These are phyloP conservation scores for Bombus impatiens DNA, from an alignment of 1,140 invertebrate species.

Conservation along the genomic window DNA sequence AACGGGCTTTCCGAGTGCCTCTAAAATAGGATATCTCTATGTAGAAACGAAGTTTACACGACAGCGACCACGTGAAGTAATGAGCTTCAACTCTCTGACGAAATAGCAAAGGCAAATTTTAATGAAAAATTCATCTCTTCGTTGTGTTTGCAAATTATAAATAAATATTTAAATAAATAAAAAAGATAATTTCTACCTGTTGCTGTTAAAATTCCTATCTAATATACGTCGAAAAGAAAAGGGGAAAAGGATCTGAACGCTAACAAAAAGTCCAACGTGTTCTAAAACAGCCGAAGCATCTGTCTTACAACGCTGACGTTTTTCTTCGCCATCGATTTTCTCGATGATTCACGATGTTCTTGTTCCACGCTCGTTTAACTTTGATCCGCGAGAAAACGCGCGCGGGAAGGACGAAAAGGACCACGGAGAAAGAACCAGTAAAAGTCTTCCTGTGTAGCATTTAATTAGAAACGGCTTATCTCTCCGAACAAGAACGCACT, in stretches of 20 bases:
- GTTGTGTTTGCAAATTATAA: too few species aligned
- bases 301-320: neutral
- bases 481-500: conserved; percentile 34
- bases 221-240: too few species aligned
- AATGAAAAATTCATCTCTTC: neutral
- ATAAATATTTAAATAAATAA: too few species aligned
- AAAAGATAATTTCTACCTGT: too few species aligned
- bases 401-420: neutral
- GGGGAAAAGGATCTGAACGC: too few species aligned
- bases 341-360: neutral
- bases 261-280: too few species aligned
- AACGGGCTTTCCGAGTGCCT: conserved; percentile 16
- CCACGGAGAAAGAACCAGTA: neutral
- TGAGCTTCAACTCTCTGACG: neutral
- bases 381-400: neutral
- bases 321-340: neutral
- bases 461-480: conserved; percentile 70
- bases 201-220: too few species aligned
- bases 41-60: neutral
- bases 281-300: too few species aligned
- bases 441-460: conserved; percentile 53
- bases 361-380: neutral
- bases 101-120: neutral
- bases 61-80: neutral
- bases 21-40: conserved; percentile 1